Base-by-base conservation (phyloP, 2,797 vertebrate genomes). In the Morelia viridis region DNA sequence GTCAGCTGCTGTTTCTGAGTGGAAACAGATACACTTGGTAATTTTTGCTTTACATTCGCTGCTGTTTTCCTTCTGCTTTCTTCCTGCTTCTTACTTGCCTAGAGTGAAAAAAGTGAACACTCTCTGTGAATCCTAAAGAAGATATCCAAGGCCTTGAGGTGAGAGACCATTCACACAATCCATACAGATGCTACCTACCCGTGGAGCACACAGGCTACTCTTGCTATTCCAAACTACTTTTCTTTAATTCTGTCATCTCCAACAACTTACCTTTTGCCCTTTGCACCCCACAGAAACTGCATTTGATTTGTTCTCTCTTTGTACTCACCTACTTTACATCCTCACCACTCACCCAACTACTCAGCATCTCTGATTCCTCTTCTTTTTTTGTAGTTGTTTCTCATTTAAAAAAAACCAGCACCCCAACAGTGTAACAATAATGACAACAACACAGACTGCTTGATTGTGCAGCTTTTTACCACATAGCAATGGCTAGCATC, bases 61-160 rank as follows among this genome's bases (percentile, higher is more conserved):
- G 41, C 41, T 62, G 64, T 13, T 83, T 65, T 62, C 46, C 50
- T 87, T n/a, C 19, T 90, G 41, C 17, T 90, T 83, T 22, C n/a
- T 10, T 60, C 60, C 53, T 90, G 68, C 50, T 88, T 92, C 46
- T 90, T 58, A 22, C 17, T 57, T 87, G 85, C 85, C 92, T 92
- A 8, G 58, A 90, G 24, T 19, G 28, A n/a, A 58, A 12, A 53
- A 61, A 62, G 58, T 64, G 19, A 87, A 62, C 17, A 87, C 31
- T 76, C 19, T 1, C 35, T 71, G 35, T 58, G 41, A n/a, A 87
- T 13, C 56, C 56, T 19, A 1, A 6, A 76, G 15, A 85, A 68
- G 8, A 4, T 26, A 57, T 58, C 50, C 50, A 85, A 9, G 13
- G 50, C 13, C 26, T 22, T 71, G 13, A 60, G 26, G 1, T 13